Base-by-base conservation (phyloP, 1,140 invertebrate genomes). In the Mamestra configurata region DNA sequence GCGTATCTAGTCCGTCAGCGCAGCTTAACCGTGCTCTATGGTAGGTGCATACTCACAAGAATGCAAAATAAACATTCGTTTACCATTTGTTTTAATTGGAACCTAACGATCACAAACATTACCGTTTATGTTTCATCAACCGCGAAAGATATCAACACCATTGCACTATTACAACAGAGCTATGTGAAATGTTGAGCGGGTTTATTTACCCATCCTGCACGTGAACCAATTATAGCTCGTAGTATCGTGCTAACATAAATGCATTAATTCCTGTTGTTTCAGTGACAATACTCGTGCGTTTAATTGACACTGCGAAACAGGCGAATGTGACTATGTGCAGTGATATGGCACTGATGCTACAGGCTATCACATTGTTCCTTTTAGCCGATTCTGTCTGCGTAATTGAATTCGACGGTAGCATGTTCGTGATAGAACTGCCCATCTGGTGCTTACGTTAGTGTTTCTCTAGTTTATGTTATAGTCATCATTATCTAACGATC, bases 121-220 rank as follows among this genome's bases (percentile, higher is more conserved):
- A 6, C 13, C 27, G 68, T 71, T 51, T 71, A 13, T 51, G 22
- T 71, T 73, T 55, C 71, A 57, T 57, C 51, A 57, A 55, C n/a
- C 15, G 61, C 18, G 35, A 18, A 40, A 40, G 27, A 53, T 53
- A 53, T 8, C 20, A 20, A 22, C 15, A 10, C 18, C 5, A 22
- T 4, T 20, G 7, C 7, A 51, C 49, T 51, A 22, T 53, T 53
- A n/a, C n/a, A 20, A 53, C 51, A 11, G 51, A 22, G 20, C 20
- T 10, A 53, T 53, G 18, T 53, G 22, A 71, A 71, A 51, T 71
- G 68, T 71, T 40, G 18, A 71, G 27, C 43, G 22, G 43, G 24
- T 59, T 51, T 71, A 71, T 71, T 71, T 71, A 49, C 68, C 0
- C 5, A 49, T 4, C 15, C 24, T 40, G 15, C 46, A 49, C 43